A percentile compares a stretch with the other conserved stretches of the same genome.
Conservation (phyloP, 1,140 invertebrate genomes). For the Aphidius ervi region DNA sequence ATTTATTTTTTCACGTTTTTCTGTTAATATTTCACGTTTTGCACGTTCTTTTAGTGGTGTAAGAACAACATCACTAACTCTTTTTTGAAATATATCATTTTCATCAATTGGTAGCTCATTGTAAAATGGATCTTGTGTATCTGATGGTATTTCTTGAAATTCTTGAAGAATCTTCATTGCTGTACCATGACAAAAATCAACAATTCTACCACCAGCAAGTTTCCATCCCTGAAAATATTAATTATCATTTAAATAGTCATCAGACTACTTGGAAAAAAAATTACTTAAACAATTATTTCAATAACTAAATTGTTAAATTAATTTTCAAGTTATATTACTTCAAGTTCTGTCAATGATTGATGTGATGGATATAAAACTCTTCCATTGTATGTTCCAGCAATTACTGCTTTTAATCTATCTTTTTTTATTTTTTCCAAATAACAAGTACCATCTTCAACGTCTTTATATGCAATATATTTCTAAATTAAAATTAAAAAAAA, state of each 20-base stretch:
- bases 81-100: slow-evolving; percentile 29
- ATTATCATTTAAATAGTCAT: slow-evolving; percentile 10
- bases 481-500: slow-evolving; percentile 22
- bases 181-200: slow-evolving; percentile 39
- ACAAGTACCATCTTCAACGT: slow-evolving; percentile 31
- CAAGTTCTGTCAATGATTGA: slow-evolving; percentile 31
- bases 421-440: slow-evolving; percentile 38
- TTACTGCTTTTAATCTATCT: slow-evolving; percentile 18
- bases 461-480: slow-evolving; percentile 41
- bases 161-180: slow-evolving; percentile 33
- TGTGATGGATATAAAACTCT: slow-evolving; percentile 32
- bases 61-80: slow-evolving; percentile 27
- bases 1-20: slow-evolving; percentile 30
- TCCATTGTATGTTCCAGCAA: slow-evolving; percentile 15
- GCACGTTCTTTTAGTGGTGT: slow-evolving; percentile 28
- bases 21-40: slow-evolving; percentile 29
- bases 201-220: slow-evolving; percentile 39
- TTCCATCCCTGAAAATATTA: slow-evolving; percentile 34
- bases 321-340: slow-evolving; percentile 30
- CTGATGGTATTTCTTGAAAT: slow-evolving; percentile 15
- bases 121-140: slow-evolving; percentile 28
- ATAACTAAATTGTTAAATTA: not conserved
- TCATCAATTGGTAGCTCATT: slow-evolving; percentile 39
- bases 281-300: not conserved
- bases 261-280: not conserved